A percentile compares a stretch with the other conserved stretches of the same genome.
Conservation (phyloP, 2,797 vertebrate genomes). For the Acrossocheilus wenchowensis region DNA sequence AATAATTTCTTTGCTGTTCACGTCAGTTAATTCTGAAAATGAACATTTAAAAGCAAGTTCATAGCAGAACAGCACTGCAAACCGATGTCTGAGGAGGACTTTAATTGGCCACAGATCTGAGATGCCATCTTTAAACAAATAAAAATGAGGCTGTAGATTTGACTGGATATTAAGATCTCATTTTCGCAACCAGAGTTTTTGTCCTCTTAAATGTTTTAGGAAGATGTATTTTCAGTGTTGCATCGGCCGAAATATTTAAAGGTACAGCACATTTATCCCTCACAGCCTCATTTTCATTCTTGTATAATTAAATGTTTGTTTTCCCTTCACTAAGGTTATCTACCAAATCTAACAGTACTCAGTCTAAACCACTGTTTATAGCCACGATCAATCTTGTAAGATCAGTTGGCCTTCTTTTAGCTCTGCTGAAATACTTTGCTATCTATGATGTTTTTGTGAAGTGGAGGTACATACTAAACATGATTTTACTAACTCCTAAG, state of each 20-base stretch:
- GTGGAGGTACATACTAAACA: slow-evolving; percentile 12
- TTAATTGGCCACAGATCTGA: not conserved
- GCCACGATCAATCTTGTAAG: not conserved
- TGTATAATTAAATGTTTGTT: not conserved
- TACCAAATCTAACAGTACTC: not conserved
- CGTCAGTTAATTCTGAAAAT: not conserved
- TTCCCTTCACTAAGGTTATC: not conserved
- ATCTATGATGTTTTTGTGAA: slow-evolving; percentile 18
- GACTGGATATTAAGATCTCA: not conserved
- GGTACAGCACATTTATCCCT: not conserved
- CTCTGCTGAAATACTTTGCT: slow-evolving; percentile 5
- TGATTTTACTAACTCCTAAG: slow-evolving; percentile 12
- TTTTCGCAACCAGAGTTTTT: not conserved
- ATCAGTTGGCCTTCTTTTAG: not conserved
- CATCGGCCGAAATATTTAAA: not conserved
- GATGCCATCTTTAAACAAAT: not conserved
- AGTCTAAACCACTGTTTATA: not conserved
- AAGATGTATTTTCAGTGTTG: not conserved
- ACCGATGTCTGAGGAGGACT: not conserved
- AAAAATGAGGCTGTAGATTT: not conserved
- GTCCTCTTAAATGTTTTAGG: not conserved
- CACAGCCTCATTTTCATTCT: not conserved
- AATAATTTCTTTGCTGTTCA: not conserved
- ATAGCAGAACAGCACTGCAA: not conserved
- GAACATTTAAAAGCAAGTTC: not conserved